Base-by-base conservation (phyloP, 2,113 vertebrate species). In the Setophaga kirtlandii region DNA sequence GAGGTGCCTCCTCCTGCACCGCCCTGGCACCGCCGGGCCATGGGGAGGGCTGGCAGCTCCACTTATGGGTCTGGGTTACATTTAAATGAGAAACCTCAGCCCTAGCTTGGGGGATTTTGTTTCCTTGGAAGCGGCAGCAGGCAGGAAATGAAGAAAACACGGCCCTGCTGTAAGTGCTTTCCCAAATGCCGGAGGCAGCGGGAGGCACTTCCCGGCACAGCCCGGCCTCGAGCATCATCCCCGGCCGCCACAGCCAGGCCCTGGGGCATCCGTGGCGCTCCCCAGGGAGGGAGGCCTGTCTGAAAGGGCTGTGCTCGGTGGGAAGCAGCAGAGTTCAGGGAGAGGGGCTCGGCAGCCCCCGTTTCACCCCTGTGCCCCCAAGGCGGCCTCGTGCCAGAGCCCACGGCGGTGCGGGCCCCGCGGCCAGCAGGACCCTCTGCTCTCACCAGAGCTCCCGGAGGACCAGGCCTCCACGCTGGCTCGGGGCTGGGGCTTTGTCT, bases 61-160 rank as follows among this genome's bases (percentile, higher is more conserved):
- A 13, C 12, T 42, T 67, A 20, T 81, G 69, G 83, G 83, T n/a
- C 86, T 82, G 91, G 77, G 86, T 78, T 87, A 37, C 44, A 52
- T 83, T 86, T 70, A 78, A 92, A 91, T 18, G 87, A 87, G 91
- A 77, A 97, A 91, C 89, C 87, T 89, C 91, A 79, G 94, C 77
- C 87, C 91, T 87, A 91, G 93, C 91, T 78, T 90, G 91, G 89
- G 83, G 95, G 87, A 87, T 91, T 91, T 75, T 75, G 94, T 95
- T 93, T 94, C 94, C 93, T 91, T 94, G 95, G 95, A 94, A 96
- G 94, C 83, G 0, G 78, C 81, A 94, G 75, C 90, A 83, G 88
- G 92, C 96, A 97, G 95, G 95, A 95, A 96, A 95, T 88, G 95
- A 97, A 89, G 90, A 77, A 67, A 89, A 87, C 23, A 49, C 62